Percentiles rank a stretch among this genome's conserved stretches.
Conservation (phyloP, 2,797 vertebrate species). For the Gallinago solitaria region DNA sequence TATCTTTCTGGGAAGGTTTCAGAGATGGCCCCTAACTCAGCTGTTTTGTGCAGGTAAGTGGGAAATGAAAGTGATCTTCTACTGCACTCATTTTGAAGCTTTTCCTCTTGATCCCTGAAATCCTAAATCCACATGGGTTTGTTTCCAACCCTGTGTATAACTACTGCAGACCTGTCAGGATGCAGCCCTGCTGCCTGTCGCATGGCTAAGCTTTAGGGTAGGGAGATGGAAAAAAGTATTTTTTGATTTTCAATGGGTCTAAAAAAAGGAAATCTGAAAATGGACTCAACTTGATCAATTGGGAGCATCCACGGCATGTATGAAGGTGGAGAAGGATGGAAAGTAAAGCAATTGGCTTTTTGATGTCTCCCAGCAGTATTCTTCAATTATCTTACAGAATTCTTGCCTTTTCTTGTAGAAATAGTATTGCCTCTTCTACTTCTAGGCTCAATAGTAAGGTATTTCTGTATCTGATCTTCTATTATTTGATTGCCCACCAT, state of each 20-base stretch:
- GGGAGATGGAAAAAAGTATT: background rate
- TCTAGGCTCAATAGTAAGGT: background rate
- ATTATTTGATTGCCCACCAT: background rate
- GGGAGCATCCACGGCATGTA: background rate
- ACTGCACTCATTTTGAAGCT: background rate
- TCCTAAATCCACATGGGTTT: accelerated
- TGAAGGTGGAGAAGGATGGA: background rate
- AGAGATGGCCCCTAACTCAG: background rate
- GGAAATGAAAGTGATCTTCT: background rate
- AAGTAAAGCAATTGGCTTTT: background rate
- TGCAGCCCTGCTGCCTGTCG: background rate
- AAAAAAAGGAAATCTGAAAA: background rate
- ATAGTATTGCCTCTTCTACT: background rate
- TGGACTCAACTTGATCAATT: background rate
- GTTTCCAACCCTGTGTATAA: background rate
- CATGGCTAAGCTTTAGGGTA: background rate
- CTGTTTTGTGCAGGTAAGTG: background rate
- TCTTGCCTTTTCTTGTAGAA: background rate
- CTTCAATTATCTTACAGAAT: background rate
- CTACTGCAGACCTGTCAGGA: background rate
- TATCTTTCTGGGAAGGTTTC: background rate
- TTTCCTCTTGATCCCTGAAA: background rate
- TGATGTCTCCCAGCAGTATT: background rate
- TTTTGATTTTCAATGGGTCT: background rate
- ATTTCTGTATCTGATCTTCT: background rate